Percentiles rank a stretch among this genome's conserved stretches.
Conservation (phyloP, 1,140 invertebrate genomes). For the Drosophila triauraria region DNA sequence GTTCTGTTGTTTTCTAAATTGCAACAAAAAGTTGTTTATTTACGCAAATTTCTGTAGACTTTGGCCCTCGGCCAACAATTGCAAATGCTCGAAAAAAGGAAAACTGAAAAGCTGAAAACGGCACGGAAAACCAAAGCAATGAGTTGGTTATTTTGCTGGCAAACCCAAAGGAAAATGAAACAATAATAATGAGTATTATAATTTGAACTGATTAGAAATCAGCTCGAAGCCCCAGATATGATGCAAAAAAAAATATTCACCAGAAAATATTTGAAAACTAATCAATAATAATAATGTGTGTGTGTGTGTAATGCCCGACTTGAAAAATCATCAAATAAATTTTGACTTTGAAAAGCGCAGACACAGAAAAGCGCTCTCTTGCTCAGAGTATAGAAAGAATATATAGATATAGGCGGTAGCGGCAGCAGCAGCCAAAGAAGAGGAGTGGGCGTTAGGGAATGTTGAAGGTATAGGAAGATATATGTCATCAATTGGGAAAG, state of each 20-base stretch:
- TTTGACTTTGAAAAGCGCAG: conserved; percentile 33
- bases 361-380: conserved; percentile 8
- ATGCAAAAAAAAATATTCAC: conserved; percentile 40
- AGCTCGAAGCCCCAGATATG: conserved; percentile 10
- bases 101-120: conserved; percentile 37
- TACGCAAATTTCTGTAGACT: conserved; percentile 81
- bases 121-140: conserved; percentile 33
- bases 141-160: conserved; percentile 2
- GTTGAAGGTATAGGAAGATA: conserved; percentile 37
- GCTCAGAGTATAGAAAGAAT: not conserved
- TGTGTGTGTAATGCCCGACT: not conserved
- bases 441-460: conserved; percentile 40
- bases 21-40: conserved; percentile 81
- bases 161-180: conserved; percentile 10
- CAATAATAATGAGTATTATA: conserved; percentile 20
- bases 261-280: conserved; percentile 40
- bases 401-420: conserved; percentile 4
- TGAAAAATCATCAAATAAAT: conserved; percentile 22
- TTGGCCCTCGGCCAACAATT: conserved; percentile 67
- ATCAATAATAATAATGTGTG: conserved; percentile 11
- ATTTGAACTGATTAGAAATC: conserved; percentile 22
- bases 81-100: conserved; percentile 45
- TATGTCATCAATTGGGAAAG: conserved; percentile 33
- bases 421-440: too few species aligned
- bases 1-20: conserved; percentile 56